A percentile compares a stretch with the other conserved stretches of the same genome.
Conservation (phyloP, 92 coral and sea anemone genomes). For the Phymanthus crucifer region DNA sequence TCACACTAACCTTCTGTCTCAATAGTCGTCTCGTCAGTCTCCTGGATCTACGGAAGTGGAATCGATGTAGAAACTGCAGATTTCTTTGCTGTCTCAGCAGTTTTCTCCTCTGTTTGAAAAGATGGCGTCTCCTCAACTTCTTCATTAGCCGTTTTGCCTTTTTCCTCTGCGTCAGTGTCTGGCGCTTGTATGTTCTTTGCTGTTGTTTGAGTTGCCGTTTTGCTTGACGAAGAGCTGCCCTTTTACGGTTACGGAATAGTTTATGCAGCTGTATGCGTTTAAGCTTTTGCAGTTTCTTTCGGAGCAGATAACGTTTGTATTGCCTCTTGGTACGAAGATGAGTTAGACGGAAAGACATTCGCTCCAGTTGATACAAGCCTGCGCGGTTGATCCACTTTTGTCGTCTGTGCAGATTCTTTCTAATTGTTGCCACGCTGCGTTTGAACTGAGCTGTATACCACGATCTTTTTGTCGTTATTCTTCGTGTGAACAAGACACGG, state of each 20-base stretch:
- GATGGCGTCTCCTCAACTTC: neutral
- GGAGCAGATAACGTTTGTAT: neutral
- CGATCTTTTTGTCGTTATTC: neutral
- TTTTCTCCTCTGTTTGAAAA: neutral
- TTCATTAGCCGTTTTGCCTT: neutral
- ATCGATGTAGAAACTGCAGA: neutral
- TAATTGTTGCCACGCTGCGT: neutral
- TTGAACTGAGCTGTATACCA: neutral
- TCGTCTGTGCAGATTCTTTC: neutral
- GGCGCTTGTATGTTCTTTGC: neutral
- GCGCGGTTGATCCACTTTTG: neutral
- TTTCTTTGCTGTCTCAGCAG: neutral
- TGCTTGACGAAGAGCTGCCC: neutral
- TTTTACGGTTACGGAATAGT: neutral
- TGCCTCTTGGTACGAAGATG: constrained; percentile 1
- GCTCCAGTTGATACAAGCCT: constrained; percentile 2
- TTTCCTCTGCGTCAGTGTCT: neutral
- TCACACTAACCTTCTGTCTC: neutral
- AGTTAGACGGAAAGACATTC: neutral
- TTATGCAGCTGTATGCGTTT: neutral
- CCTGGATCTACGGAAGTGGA: neutral
- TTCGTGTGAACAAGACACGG: neutral
- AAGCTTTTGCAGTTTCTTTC: neutral
- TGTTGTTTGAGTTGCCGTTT: neutral
- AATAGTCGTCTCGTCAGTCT: neutral